Evolutionary conservation across 2,797 vertebrate species (phyloP).

Genomic region (Typhlichthys eigenmanni): DNA sequence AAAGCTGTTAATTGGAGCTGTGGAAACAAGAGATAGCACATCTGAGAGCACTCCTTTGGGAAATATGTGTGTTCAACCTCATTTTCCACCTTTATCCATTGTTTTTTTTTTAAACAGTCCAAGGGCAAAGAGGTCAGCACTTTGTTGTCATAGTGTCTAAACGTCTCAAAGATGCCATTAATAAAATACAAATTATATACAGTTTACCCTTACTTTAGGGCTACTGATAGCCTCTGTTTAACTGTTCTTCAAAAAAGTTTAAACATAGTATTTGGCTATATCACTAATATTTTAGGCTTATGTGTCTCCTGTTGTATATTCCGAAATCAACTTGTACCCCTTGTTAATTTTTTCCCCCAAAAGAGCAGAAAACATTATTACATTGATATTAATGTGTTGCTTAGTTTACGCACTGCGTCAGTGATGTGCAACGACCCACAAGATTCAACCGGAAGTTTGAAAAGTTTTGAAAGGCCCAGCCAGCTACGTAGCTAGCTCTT

Average conservation of each 20-base stretch:
- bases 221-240: no score
- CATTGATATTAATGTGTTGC: no score
- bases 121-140: constrained; percentile 33
- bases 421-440: background rate
- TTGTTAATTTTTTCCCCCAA: constrained; percentile 19
- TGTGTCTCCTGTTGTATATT: no score
- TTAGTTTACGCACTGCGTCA: background rate
- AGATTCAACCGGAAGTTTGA: background rate
- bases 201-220: no score
- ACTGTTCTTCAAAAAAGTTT: no score
- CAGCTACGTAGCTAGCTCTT: background rate
- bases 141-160: constrained; percentile 30
- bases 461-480: background rate
- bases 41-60: constrained; percentile 50
- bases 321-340: no score
- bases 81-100: constrained; percentile 65
- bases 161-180: no score
- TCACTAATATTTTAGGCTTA: no score
- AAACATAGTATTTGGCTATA: no score
- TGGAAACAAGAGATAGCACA: constrained; percentile 66
- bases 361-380: constrained; percentile 20
- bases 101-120: constrained; percentile 43
- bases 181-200: no score
- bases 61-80: constrained; percentile 65
- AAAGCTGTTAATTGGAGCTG: constrained; percentile 75